Evolutionary conservation across 2,797 vertebrate species (phyloP), one percentile per base, ranked within the genome.

Genomic region (Paguma larvata): DNA sequence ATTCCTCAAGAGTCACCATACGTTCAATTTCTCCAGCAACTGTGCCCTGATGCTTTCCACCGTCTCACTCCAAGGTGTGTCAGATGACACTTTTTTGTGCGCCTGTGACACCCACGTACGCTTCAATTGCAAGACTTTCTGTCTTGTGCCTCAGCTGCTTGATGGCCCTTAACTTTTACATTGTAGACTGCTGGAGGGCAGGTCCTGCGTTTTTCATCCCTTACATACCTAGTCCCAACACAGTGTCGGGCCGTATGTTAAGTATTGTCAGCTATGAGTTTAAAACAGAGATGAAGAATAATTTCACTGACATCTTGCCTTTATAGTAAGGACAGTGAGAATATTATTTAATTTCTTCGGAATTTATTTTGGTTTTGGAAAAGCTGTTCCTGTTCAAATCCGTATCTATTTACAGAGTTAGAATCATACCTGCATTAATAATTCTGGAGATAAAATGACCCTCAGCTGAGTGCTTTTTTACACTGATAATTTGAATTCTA

Each of bases 91-190:
- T 21, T 78, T 59, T 67, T 21, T 34, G 62, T 4, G 18, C 1
- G 25, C 13, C 15, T 1, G 3, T 10, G 32, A 77, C n/a, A 27
- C 21, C 10, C 19, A 15, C 2, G 0, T 13, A 2, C 12, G n/a
- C 2, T 5, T 53, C 32, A 56, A 6, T 18, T 6, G n/a, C 4
- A 19, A 19, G 3, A 19, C 34, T 44, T 53, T 21, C 2, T n/a
- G 13, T 27, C 13, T 34, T 18, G 13, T 18, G 32, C 65, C 14
- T 21, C 30, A 6, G 0, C 6, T 53, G 2, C 9, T n/a, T 9
- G 4, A 15, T 25, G 27, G 10, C 11, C 41, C 34, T 53, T 32
- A 65, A 89, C 11, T 14, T 63, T n/a, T 14, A n/a, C 27, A 6
- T 11, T 3, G 21, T 46, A 19, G 14, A 46, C 4, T 23, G 38